Conservation (phyloP, 92 coral and sea anemone species). For the Blastomussa wellsi region DNA sequence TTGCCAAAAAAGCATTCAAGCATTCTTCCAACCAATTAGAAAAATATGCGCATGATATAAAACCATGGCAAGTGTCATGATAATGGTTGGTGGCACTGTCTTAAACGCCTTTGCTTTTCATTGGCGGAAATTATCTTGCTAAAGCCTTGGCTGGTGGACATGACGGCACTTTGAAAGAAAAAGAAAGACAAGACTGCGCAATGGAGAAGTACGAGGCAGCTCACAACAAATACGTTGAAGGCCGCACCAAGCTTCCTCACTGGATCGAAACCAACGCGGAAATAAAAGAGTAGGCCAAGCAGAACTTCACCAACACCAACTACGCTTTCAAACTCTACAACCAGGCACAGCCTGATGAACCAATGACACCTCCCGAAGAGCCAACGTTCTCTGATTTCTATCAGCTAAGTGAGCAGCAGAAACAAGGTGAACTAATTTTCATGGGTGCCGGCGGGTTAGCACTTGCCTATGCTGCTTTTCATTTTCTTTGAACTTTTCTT, state of each 20-base stretch:
- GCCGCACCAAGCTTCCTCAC: background rate
- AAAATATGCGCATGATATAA: too few species aligned
- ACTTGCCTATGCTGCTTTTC: background rate
- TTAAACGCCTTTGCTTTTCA: constrained; percentile 22
- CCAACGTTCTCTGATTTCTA: too few species aligned
- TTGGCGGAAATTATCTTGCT: constrained; percentile 21
- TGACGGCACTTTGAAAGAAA: too few species aligned
- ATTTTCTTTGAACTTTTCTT: too few species aligned
- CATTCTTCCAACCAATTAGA: too few species aligned
- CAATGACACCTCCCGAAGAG: too few species aligned
- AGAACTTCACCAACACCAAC: too few species aligned
- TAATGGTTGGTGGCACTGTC: constrained; percentile 7
- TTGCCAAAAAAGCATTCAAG: too few species aligned
- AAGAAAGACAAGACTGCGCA: background rate
- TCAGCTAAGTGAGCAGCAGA: background rate
- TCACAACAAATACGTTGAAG: background rate
- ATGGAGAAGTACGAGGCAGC: background rate
- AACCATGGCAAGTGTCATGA: background rate
- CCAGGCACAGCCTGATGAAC: too few species aligned
- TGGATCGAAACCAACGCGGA: background rate
- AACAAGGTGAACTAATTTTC: background rate
- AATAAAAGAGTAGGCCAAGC: too few species aligned
- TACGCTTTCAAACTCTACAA: too few species aligned
- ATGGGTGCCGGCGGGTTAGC: background rate
- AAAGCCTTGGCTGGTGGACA: constrained; percentile 1